Conservation (phyloP, 1,140 invertebrate species). For the Pachyrhynchus sulphureomaculatus region DNA sequence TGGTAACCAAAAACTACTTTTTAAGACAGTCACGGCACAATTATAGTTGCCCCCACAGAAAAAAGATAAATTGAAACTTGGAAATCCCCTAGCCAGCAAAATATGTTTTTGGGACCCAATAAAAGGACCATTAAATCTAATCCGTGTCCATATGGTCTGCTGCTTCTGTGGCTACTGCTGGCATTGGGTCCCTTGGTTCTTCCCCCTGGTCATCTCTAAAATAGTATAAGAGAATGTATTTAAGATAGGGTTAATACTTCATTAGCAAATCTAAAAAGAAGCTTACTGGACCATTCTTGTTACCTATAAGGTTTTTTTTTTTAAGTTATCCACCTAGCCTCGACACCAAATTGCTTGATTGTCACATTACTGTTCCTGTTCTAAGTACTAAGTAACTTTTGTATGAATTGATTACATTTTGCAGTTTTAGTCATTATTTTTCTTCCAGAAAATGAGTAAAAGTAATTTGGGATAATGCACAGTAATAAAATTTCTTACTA, state of each 20-base stretch:
- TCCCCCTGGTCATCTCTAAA: conserved; percentile 41
- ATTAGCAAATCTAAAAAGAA: not conserved
- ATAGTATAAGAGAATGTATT: conserved; percentile 7
- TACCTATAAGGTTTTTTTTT: too few species aligned
- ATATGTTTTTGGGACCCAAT: not conserved
- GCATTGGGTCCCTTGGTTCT: conserved; percentile 53
- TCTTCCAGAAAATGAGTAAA: too few species aligned
- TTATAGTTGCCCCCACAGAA: not conserved
- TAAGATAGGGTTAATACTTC: too few species aligned
- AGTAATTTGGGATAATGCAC: too few species aligned
- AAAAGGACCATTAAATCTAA: conserved; percentile 9
- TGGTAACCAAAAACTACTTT: not conserved
- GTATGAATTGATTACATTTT: too few species aligned
- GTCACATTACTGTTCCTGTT: too few species aligned
- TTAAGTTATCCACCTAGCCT: too few species aligned
- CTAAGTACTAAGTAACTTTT: too few species aligned
- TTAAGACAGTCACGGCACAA: conserved; percentile 43
- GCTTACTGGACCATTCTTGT: too few species aligned
- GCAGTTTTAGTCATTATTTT: too few species aligned
- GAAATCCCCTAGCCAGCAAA: not conserved
- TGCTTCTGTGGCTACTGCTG: conserved; percentile 58
- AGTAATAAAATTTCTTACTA: too few species aligned
- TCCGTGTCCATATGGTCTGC: conserved; percentile 54
- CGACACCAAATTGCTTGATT: too few species aligned
- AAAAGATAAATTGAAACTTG: not conserved